Base-by-base conservation (phyloP, 2,113 vertebrate genomes). In the Butorides virescens region DNA sequence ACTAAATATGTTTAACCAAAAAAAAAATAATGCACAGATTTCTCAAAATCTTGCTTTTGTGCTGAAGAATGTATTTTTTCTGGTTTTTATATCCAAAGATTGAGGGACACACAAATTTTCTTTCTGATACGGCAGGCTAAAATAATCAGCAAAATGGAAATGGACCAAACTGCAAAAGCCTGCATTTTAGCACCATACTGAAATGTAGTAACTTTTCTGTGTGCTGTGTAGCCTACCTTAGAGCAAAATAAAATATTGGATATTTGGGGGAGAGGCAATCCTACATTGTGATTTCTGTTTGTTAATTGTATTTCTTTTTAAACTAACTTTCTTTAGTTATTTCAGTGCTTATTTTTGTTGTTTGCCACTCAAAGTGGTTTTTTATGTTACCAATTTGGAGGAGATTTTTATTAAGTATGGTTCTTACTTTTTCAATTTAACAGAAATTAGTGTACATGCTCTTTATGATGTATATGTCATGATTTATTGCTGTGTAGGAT, bases 151-250 rank as follows among this genome's bases (percentile, higher is more conserved):
- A 75, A 74, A 91, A 68, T 86, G 29, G 79, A 95, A 95, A 44
- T 73, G 96, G 93, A 97, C 96, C 96, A 97, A 90, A 78, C 56
- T 37, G 34, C 37, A 92, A 47, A 59, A 88, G 52, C 36, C n/a
- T 95, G 86, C 65, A 15, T 86, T 97, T 93, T 91, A 71, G 55
- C 58, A 39, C n/a, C 76, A 6, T 65, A 30, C 21, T 59, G 42
- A 85, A 62, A 56, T 39, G 30, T 8, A 73, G 1, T 78, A 63
- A 58, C 27, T 79, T 85, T 65, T 63, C 32, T 89, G 39, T 77
- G 70, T 93, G 73, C 67, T 80, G 9, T 52, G 63, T 83, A 74
- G 78, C 18, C 30, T 89, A 59, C n/a, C 44, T 91, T 93, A 44
- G 70, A 91, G 70, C 44, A 91, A 79, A 94, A 89, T 30, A 92